These are phyloP conservation scores for Leptosomus discolor DNA, from an alignment of 2,113 vertebrate genomes.

Conservation along the genomic window DNA sequence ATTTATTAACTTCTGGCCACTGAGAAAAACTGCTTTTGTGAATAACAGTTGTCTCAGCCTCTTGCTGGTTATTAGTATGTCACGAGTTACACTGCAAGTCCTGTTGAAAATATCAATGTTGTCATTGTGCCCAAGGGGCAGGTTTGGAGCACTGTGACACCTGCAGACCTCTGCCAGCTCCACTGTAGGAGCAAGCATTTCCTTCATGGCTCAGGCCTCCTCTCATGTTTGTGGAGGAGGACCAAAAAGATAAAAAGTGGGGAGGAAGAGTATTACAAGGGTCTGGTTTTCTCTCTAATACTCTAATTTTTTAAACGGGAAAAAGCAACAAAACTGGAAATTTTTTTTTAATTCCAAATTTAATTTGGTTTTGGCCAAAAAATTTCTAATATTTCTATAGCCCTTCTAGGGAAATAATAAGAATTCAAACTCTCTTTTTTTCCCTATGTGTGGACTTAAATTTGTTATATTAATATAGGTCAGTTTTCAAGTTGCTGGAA, in stretches of 20 bases:
- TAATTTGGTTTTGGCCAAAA: background rate
- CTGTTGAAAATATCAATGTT: background rate
- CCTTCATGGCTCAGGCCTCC: background rate
- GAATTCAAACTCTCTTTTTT: background rate
- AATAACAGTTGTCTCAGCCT: background rate
- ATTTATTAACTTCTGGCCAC: background rate
- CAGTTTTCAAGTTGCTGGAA: background rate
- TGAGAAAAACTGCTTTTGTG: background rate
- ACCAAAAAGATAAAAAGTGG: background rate
- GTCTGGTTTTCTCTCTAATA: background rate
- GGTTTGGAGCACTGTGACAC: background rate
- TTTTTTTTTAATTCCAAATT: background rate
- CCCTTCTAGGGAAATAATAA: background rate
- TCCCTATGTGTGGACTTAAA: background rate
- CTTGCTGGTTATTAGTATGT: background rate
- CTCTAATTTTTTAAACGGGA: background rate
- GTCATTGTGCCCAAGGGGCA: background rate
- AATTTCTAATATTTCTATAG: background rate
- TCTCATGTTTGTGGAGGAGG: background rate
- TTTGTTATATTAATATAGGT: background rate
- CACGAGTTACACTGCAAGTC: fast-evolving
- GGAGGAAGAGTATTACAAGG: background rate
- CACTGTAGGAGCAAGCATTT: background rate
- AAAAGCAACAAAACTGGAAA: background rate
- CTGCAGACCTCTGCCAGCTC: background rate